These are phyloP conservation scores for Amiota communis DNA, from an alignment of 2,888 invertebrate species.

Conservation along the genomic window DNA sequence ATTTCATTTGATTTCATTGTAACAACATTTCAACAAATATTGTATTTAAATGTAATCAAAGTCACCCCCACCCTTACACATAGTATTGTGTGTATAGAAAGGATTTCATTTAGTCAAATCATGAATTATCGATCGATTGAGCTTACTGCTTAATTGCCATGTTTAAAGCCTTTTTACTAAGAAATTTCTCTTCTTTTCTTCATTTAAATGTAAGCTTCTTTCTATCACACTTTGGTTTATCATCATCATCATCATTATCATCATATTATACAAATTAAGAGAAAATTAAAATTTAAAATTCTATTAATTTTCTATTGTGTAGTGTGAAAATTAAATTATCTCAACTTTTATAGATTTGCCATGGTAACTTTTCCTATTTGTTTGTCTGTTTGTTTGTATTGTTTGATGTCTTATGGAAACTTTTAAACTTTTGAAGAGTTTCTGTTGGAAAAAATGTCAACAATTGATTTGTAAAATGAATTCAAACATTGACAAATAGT, in stretches of 20 bases:
- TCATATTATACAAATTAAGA: not conserved
- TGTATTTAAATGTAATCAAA: conserved; percentile 49
- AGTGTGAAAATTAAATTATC: conserved; percentile 50
- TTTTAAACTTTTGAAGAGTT: not conserved
- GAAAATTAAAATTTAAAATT: conserved; percentile 54
- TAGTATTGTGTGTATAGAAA: too few relatives aligned
- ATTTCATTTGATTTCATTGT: conserved; percentile 31
- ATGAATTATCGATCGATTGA: too few relatives aligned
- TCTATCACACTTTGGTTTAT: too few relatives aligned
- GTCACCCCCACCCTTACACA: not conserved
- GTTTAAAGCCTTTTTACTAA: too few relatives aligned
- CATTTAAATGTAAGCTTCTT: too few relatives aligned
- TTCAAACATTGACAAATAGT: conserved; percentile 60
- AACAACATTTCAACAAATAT: conserved; percentile 52
- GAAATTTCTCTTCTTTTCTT: too few relatives aligned
- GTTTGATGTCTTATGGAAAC: not conserved
- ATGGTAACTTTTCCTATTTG: conserved; percentile 10
- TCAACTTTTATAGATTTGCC: not conserved
- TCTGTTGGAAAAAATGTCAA: conserved; percentile 30
- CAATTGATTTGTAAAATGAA: conserved; percentile 55
- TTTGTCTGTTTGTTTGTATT: conserved; percentile 29
- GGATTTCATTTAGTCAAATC: too few relatives aligned
- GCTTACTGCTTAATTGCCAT: too few relatives aligned
- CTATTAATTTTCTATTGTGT: conserved; percentile 54
- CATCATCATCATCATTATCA: too few relatives aligned